Percentiles rank a stretch among this genome's conserved stretches.
Evolutionary conservation across 2,888 invertebrate species (phyloP).

Genomic region (Plagodis pulveraria): DNA sequence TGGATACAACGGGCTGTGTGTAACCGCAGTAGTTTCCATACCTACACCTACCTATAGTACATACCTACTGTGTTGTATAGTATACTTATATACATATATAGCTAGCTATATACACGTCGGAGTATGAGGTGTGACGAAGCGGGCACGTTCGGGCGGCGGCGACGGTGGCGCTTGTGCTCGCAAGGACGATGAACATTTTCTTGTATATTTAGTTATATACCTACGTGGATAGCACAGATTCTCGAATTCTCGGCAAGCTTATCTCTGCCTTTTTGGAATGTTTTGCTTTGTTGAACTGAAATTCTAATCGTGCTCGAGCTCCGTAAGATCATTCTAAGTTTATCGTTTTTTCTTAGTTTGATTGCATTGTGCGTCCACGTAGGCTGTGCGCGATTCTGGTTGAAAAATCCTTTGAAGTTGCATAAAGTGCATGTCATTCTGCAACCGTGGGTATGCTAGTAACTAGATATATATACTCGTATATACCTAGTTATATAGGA

Average conservation of each 20-base stretch:
- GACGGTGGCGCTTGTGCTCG: constrained; percentile 24
- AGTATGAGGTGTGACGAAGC: constrained; percentile 41
- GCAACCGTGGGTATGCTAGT: no score
- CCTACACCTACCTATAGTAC: constrained; percentile 22
- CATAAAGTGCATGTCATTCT: neutral
- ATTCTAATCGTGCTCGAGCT: constrained; percentile 12
- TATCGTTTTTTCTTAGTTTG: neutral
- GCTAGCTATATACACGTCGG: constrained; percentile 15
- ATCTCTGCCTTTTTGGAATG: constrained; percentile 19
- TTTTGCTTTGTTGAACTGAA: constrained; percentile 19
- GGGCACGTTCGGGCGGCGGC: constrained; percentile 33
- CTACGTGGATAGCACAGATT: constrained; percentile 27
- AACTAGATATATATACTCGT: neutral
- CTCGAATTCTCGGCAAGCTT: constrained; percentile 15
- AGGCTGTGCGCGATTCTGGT: neutral
- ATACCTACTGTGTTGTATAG: neutral
- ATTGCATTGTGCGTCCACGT: no score
- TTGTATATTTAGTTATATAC: constrained; percentile 8
- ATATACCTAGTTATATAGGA: neutral
- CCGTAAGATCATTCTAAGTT: neutral
- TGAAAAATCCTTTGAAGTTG: neutral
- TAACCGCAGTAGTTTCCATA: constrained; percentile 36
- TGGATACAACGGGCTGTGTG: constrained; percentile 37
- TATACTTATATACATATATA: no score
- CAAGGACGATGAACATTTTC: constrained; percentile 35